These are phyloP conservation scores for Garra rufa DNA, from an alignment of 2,113 vertebrate genomes.

Conservation along the genomic window DNA sequence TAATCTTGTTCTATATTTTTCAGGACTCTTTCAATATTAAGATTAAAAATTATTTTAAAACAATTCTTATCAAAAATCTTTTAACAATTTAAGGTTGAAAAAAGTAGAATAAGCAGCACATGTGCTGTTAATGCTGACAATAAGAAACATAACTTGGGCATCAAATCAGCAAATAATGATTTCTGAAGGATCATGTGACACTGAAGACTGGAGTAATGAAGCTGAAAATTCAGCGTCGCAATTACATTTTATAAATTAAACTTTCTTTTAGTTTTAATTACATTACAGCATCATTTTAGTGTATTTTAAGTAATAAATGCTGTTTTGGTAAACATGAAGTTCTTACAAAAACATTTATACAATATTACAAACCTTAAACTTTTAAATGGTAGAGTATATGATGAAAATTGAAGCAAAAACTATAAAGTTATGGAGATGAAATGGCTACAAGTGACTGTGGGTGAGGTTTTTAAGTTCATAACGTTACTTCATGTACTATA, in stretches of 20 bases:
- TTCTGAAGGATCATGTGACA: background rate
- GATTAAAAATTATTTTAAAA: no score
- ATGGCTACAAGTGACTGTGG: background rate
- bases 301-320: background rate
- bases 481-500: background rate
- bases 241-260: background rate
- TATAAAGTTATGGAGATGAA: background rate
- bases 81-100: no score
- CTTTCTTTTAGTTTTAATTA: background rate
- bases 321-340: background rate
- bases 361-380: background rate
- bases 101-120: no score
- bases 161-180: background rate
- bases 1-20: slow-evolving; percentile 6
- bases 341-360: background rate
- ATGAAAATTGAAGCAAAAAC: background rate
- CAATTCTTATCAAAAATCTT: no score
- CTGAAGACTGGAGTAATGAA: background rate
- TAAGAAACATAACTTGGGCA: no score
- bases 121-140: no score
- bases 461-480: background rate
- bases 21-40: no score
- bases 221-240: background rate
- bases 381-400: background rate
- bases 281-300: background rate